Evolutionary conservation across 2,888 invertebrate genomes (phyloP).

Genomic region (Aphidoletes aphidimyza): DNA sequence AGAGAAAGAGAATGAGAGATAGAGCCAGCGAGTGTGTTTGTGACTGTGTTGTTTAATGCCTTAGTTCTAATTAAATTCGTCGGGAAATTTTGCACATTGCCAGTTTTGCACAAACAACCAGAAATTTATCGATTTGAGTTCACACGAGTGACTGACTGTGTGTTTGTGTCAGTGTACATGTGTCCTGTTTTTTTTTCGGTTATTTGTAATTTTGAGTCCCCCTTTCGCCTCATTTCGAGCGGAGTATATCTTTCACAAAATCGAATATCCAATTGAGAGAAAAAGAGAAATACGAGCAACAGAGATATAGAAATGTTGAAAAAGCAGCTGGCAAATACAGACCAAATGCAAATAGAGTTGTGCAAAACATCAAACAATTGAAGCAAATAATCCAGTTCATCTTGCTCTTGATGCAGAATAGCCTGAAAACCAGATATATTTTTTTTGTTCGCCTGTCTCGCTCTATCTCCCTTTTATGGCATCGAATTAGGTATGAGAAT

Average conservation of each 20-base stretch:
- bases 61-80: conserved; percentile 48
- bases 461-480: too few relatives aligned
- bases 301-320: not conserved
- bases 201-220: too few relatives aligned
- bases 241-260: not conserved
- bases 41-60: conserved; percentile 31
- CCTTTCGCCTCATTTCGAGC: too few relatives aligned
- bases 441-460: too few relatives aligned
- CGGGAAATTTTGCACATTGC: conserved; percentile 2
- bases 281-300: too few relatives aligned
- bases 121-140: conserved; percentile 34
- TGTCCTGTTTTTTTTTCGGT: too few relatives aligned
- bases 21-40: too few relatives aligned
- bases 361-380: conserved; percentile 14
- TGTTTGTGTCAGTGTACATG: too few relatives aligned
- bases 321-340: not conserved
- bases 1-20: too few relatives aligned
- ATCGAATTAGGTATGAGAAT: not conserved
- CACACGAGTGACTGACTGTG: too few relatives aligned
- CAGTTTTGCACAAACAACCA: not conserved
- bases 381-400: conserved; percentile 48
- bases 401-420: not conserved
- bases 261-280: conserved; percentile 24
- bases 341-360: conserved; percentile 37
- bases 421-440: not conserved